A percentile compares a stretch with the other conserved stretches of the same genome.
Evolutionary conservation across 1,140 invertebrate genomes (phyloP).

Genomic region (Laupala kohalensis): DNA sequence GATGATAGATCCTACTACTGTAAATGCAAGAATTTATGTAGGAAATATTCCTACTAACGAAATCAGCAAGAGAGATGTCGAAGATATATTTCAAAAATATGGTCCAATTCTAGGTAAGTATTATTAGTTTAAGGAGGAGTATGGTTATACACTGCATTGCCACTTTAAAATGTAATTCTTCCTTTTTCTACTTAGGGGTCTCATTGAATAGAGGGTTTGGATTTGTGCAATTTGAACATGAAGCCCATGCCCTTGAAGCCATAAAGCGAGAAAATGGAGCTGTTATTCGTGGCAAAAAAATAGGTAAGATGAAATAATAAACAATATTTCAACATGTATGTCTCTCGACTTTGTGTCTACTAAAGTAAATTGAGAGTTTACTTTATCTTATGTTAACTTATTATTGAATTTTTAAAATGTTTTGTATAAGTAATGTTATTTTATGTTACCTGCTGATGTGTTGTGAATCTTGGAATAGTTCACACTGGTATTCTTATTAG

Average conservation of each 20-base stretch:
- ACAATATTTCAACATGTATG: no score
- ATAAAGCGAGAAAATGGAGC: constrained; percentile 53
- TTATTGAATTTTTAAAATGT: no score
- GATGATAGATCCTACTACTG: constrained; percentile 9
- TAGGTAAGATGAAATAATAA: constrained; percentile 41
- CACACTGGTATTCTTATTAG: no score
- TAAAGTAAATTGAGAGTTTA: no score
- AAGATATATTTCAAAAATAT: constrained; percentile 26
- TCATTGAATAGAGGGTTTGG: constrained; percentile 64
- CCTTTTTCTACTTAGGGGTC: constrained; percentile 41
- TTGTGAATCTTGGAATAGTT: no score
- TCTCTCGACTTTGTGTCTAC: no score
- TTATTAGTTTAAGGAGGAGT: neutral
- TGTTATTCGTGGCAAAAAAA: constrained; percentile 50
- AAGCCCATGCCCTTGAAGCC: constrained; percentile 55
- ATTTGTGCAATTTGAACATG: constrained; percentile 71
- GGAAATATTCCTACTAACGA: constrained; percentile 24
- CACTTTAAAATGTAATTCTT: neutral
- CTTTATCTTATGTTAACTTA: no score
- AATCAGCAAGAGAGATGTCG: constrained; percentile 24
- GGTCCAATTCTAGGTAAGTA: constrained; percentile 28
- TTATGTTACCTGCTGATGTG: no score
- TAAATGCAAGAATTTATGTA: constrained; percentile 6
- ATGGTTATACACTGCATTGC: neutral
- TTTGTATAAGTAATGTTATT: no score